phyloP scores from a whole-genome alignment of 2,888 invertebrate species.

The Brachyptera risi region DNA sequence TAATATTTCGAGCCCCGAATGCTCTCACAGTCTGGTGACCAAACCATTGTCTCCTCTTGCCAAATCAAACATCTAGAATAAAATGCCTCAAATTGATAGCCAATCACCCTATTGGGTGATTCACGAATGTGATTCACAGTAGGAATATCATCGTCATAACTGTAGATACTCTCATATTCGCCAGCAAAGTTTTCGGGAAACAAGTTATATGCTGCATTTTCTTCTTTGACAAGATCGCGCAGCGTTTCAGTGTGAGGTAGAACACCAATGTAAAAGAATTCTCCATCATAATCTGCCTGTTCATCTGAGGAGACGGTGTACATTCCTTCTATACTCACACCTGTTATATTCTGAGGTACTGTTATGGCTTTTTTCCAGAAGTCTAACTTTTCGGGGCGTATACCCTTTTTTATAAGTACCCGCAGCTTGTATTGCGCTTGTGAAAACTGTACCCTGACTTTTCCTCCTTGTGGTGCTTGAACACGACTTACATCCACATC shows the following conservation, averaged over 20 bases:
- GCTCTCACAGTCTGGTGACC: not conserved
- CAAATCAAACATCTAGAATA: not conserved
- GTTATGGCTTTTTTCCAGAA: slow-evolving; percentile 4
- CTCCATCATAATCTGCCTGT: not conserved
- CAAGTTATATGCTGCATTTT: not conserved
- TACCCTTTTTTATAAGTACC: not conserved
- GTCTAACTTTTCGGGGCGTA: not conserved
- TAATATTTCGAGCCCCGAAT: not conserved
- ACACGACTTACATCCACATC: not conserved
- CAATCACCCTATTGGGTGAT: not conserved
- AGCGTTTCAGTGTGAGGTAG: not conserved
- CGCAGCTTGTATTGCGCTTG: not conserved
- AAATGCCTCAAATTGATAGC: not conserved
- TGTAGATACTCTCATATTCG: not conserved
- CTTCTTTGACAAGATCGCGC: not conserved
- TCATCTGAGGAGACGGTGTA: not conserved
- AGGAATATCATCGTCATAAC: too few relatives aligned
- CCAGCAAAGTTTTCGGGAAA: not conserved
- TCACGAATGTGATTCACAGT: not conserved
- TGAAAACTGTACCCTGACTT: not conserved
- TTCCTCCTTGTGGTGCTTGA: slow-evolving; percentile 1
- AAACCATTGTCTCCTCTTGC: too few relatives aligned
- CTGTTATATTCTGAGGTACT: not conserved
- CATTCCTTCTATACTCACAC: not conserved
- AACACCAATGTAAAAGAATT: not conserved